Percentiles rank a stretch among this genome's conserved stretches.
Evolutionary conservation across 2,888 invertebrate genomes (phyloP).

Genomic region (Toxonevra muliebris): DNA sequence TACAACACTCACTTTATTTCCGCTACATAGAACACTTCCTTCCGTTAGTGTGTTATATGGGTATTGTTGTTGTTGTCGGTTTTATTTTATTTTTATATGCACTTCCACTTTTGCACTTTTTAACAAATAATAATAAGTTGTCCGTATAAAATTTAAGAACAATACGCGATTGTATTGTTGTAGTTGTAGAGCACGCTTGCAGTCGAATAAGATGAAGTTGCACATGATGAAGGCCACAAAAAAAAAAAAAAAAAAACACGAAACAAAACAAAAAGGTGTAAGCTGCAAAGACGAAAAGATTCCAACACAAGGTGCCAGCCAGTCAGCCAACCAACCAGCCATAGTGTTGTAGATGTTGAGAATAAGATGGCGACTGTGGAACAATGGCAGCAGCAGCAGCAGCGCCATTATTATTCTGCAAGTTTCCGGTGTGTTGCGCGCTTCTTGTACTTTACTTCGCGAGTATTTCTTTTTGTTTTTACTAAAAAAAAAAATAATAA

Average conservation of each 20-base stretch:
- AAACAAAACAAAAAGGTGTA: background rate
- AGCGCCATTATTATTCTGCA: background rate
- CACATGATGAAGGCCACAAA: background rate
- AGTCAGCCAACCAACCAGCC: too few species aligned
- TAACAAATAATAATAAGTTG: conserved; percentile 4
- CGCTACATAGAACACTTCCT: background rate
- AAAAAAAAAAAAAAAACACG: background rate
- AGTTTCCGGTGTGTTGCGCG: conserved; percentile 1
- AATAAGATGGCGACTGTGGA: too few species aligned
- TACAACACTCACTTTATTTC: conserved; percentile 3
- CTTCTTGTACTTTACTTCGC: background rate
- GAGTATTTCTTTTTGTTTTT: too few species aligned
- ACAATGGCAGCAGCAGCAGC: too few species aligned
- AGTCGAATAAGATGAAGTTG: too few species aligned
- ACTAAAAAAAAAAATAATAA: too few species aligned
- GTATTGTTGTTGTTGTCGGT: background rate
- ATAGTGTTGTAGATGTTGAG: too few species aligned
- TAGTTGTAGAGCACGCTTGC: background rate
- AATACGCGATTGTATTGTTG: background rate
- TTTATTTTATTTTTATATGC: background rate
- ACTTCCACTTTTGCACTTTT: background rate
- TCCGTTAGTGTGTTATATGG: background rate
- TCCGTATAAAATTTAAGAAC: background rate
- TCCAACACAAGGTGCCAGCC: too few species aligned
- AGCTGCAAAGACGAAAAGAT: too few species aligned